Evolutionary conservation across 2,888 invertebrate species (phyloP).

Genomic region (Alviniconcha strummeri): DNA sequence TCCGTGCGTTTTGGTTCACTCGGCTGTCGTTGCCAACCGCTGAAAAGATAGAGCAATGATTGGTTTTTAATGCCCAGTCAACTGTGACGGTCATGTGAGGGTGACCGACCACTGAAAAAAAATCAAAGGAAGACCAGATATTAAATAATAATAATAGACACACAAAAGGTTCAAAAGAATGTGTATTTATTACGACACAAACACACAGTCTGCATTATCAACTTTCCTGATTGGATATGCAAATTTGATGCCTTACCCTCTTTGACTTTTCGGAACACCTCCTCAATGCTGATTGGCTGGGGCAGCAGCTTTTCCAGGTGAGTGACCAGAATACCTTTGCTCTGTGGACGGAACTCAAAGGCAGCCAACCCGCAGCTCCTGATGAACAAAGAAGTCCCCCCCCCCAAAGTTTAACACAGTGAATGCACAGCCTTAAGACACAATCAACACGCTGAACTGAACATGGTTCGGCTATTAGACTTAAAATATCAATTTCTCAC

Average conservation of each 20-base stretch:
- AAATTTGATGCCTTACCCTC: constrained; percentile 47
- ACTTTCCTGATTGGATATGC: too few relatives aligned
- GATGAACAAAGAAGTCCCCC: neutral
- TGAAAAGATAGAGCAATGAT: constrained; percentile 40
- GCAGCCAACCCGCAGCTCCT: constrained; percentile 63
- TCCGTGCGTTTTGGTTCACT: constrained; percentile 54
- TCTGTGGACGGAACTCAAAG: constrained; percentile 54
- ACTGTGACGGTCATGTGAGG: too few relatives aligned
- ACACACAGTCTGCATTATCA: too few relatives aligned
- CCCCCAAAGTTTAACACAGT: too few relatives aligned
- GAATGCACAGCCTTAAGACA: too few relatives aligned
- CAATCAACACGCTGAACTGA: too few relatives aligned
- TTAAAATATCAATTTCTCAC: too few relatives aligned
- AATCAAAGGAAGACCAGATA: too few relatives aligned
- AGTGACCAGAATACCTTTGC: constrained; percentile 56
- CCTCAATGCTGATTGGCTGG: constrained; percentile 49
- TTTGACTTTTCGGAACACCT: constrained; percentile 54
- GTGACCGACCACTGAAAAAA: too few relatives aligned
- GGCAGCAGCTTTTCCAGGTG: constrained; percentile 51
- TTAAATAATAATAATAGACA: too few relatives aligned
- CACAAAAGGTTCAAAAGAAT: too few relatives aligned
- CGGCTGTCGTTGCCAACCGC: constrained; percentile 69
- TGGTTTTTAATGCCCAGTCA: neutral
- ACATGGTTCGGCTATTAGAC: neutral
- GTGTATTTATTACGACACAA: too few relatives aligned